Conservation (phyloP, 2,113 vertebrate genomes). For the Gadus chalcogrammus region DNA sequence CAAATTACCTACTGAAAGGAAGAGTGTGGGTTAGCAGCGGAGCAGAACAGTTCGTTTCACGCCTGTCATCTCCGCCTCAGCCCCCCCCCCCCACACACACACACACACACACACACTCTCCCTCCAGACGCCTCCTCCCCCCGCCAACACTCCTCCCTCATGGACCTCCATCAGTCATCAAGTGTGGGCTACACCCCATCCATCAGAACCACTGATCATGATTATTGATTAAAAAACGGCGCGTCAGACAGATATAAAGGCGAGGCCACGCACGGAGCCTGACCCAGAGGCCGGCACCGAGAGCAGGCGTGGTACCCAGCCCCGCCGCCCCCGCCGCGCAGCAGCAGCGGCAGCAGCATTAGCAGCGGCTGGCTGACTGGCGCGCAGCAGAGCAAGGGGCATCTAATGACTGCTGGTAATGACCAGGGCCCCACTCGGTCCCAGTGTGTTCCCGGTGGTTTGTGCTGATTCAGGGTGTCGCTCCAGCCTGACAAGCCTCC, state of each 20-base stretch:
- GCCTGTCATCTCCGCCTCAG: constrained; percentile 93
- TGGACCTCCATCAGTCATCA: constrained; percentile 39
- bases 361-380: too few species aligned
- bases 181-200: constrained; percentile 67
- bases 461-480: not conserved
- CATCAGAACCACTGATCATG: constrained; percentile 73
- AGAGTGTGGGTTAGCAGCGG: constrained; percentile 88
- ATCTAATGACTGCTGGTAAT: not conserved
- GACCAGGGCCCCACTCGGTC: not conserved
- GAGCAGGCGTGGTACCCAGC: too few species aligned
- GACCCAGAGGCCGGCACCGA: too few species aligned
- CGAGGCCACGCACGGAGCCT: too few species aligned
- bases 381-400: not conserved
- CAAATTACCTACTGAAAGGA: constrained; percentile 92
- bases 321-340: too few species aligned
- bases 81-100: constrained; percentile 45
- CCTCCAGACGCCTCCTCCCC: not conserved
- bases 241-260: too few species aligned
- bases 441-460: not conserved
- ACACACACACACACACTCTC: not conserved
- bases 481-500: not conserved
- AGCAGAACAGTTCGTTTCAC: constrained; percentile 99
- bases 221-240: constrained; percentile 58
- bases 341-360: too few species aligned
- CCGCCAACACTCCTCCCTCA: constrained; percentile 5